A percentile compares a stretch with the other conserved stretches of the same genome.
Evolutionary conservation across 2,888 invertebrate species (phyloP).

Genomic region (Rugalucina vietnamica): DNA sequence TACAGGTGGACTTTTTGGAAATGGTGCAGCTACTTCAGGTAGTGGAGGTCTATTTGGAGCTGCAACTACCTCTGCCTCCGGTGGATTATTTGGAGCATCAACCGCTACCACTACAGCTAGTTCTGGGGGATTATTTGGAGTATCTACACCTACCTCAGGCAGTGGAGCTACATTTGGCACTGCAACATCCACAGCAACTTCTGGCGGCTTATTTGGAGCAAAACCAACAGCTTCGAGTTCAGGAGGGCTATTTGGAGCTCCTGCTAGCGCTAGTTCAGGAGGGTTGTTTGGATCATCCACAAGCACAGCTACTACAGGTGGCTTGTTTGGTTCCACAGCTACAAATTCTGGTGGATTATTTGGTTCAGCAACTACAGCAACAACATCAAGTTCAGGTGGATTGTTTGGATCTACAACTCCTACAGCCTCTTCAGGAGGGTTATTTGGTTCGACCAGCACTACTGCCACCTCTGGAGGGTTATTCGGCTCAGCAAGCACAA

Average conservation of each 20-base stretch:
- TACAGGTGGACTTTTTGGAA: constrained; percentile 16
- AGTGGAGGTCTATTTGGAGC: constrained; percentile 29
- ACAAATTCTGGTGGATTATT: constrained; percentile 45
- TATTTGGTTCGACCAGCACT: constrained; percentile 30
- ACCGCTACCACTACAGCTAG: constrained; percentile 1
- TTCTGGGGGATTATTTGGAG: constrained; percentile 18
- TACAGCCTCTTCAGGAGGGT: constrained; percentile 15
- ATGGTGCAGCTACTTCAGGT: background rate
- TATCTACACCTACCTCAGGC: constrained; percentile 13
- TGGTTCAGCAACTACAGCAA: constrained; percentile 48
- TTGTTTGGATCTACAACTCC: constrained; percentile 31
- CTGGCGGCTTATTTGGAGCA: background rate
- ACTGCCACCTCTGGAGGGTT: constrained; percentile 14
- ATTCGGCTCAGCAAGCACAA: constrained; percentile 10
- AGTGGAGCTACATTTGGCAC: constrained; percentile 41
- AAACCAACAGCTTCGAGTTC: background rate
- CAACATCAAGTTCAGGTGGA: constrained; percentile 32
- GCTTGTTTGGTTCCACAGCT: constrained; percentile 36
- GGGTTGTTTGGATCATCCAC: constrained; percentile 41
- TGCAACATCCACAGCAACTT: constrained; percentile 34
- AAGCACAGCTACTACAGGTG: constrained; percentile 14
- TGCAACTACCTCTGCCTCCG: constrained; percentile 24
- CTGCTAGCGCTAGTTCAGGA: constrained; percentile 17
- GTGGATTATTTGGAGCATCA: constrained; percentile 29
- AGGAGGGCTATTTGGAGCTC: constrained; percentile 43